Percentiles rank a stretch among this genome's conserved stretches.
Evolutionary conservation across 1,140 invertebrate species (phyloP).

Genomic region (Dendrolimus punctatus): DNA sequence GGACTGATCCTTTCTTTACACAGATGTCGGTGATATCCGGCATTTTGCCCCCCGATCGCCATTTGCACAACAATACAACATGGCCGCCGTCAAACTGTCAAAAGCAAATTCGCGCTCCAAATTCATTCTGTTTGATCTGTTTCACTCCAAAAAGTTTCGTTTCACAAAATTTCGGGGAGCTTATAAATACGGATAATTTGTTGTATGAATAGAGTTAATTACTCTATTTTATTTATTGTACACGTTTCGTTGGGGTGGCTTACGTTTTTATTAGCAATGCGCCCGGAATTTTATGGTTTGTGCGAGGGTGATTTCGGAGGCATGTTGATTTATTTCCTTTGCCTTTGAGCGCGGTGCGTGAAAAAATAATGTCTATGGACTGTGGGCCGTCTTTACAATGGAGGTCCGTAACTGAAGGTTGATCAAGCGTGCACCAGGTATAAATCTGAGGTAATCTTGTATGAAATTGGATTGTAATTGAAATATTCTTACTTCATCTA

Average conservation of each 20-base stretch:
- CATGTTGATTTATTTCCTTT: conserved; percentile 46
- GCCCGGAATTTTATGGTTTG: conserved; percentile 34
- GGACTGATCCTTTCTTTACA: conserved; percentile 1
- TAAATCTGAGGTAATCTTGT: no score
- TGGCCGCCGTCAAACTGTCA: conserved; percentile 43
- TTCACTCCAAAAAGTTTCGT: conserved; percentile 20
- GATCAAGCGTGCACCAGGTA: no score
- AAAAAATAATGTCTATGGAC: conserved; percentile 25
- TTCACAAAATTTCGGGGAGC: conserved; percentile 28
- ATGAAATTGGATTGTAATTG: no score
- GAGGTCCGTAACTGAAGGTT: no score
- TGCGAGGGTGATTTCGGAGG: conserved; percentile 22
- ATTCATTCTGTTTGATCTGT: conserved; percentile 23
- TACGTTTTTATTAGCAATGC: conserved; percentile 40
- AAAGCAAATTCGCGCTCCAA: conserved; percentile 29
- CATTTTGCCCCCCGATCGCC: conserved; percentile 20
- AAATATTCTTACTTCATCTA: no score
- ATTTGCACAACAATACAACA: conserved; percentile 41
- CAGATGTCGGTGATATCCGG: conserved; percentile 30
- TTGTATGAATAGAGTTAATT: conserved; percentile 61
- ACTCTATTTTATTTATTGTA: conserved; percentile 58
- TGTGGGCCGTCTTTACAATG: background rate
- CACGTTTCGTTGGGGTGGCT: conserved; percentile 39
- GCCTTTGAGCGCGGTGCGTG: conserved; percentile 15
- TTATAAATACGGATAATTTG: conserved; percentile 46